These are phyloP conservation scores for Atta texana DNA, from an alignment of 1,140 invertebrate genomes.

Conservation along the genomic window DNA sequence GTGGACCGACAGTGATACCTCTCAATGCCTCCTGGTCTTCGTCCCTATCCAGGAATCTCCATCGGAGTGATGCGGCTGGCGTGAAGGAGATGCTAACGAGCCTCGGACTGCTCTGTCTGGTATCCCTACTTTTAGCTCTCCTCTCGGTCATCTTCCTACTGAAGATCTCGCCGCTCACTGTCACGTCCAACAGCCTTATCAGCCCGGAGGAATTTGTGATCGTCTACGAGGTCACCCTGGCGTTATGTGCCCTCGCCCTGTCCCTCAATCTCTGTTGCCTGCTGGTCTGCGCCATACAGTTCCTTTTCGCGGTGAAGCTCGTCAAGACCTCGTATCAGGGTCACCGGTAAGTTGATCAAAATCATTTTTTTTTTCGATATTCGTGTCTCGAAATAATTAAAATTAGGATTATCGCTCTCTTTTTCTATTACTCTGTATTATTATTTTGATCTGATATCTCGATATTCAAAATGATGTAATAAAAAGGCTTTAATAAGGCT, in stretches of 20 bases:
- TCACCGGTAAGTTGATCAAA: slow-evolving; percentile 79
- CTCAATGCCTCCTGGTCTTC: slow-evolving; percentile 87
- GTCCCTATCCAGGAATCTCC: slow-evolving; percentile 84
- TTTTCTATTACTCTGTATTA: background rate
- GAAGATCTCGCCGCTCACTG: slow-evolving; percentile 91
- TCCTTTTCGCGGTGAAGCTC: slow-evolving; percentile 96
- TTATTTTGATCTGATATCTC: background rate
- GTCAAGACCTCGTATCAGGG: slow-evolving; percentile 90
- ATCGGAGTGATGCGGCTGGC: slow-evolving; percentile 87
- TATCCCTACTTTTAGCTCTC: slow-evolving; percentile 93
- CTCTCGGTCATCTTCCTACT: slow-evolving; percentile 94
- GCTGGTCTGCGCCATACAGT: slow-evolving; percentile 97
- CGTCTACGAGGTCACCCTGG: slow-evolving; percentile 96
- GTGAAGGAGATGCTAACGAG: slow-evolving; percentile 94
- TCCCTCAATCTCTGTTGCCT: slow-evolving; percentile 96
- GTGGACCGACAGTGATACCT: slow-evolving; percentile 76
- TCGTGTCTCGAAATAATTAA: background rate
- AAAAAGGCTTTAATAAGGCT: slow-evolving; percentile 14
- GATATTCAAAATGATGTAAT: background rate
- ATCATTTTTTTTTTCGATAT: background rate
- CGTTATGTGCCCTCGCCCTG: slow-evolving; percentile 94
- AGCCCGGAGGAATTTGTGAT: slow-evolving; percentile 92
- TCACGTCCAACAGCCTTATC: slow-evolving; percentile 87
- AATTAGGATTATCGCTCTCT: background rate
- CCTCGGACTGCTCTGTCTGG: slow-evolving; percentile 93